phyloP scores from a whole-genome alignment of 2,113 vertebrate species.

The Colaptes auratus region DNA sequence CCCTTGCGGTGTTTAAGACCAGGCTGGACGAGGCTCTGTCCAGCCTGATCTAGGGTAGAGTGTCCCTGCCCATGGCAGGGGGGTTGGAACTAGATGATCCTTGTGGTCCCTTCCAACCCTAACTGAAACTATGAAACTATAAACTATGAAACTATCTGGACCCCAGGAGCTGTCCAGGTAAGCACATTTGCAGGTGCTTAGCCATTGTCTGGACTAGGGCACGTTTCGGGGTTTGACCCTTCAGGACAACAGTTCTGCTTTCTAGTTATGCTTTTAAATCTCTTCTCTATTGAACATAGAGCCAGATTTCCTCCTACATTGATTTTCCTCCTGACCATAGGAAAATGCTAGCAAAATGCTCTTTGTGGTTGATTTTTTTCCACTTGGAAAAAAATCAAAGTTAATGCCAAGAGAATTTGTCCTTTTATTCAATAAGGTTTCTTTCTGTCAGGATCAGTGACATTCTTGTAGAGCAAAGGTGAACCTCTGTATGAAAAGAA shows the following conservation, averaged over 20 bases:
- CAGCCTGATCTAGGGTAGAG: too few species aligned
- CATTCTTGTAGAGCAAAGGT: not conserved
- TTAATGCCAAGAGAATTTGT: not conserved
- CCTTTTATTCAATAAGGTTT: not conserved
- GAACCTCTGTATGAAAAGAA: not conserved
- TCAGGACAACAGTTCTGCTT: not conserved
- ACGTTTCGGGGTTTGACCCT: too few species aligned
- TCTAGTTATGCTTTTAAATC: not conserved
- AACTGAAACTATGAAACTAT: too few species aligned
- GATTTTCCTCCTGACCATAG: not conserved
- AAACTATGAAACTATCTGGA: too few species aligned
- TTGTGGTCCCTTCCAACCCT: too few species aligned
- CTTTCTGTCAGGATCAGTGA: not conserved
- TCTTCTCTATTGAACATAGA: not conserved
- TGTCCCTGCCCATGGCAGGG: too few species aligned
- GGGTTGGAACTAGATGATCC: too few species aligned
- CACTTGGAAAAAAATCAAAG: constrained; percentile 8
- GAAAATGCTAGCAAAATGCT: not conserved
- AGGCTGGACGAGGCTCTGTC: too few species aligned
- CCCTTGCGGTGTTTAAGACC: too few species aligned
- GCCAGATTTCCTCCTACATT: not conserved
- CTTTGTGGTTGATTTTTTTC: not conserved
- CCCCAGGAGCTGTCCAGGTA: too few species aligned
- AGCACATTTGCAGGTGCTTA: too few species aligned
- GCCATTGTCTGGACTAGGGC: too few species aligned